Base-by-base conservation (phyloP, 1,140 invertebrate species). In the Trialeurodes vaporariorum region DNA sequence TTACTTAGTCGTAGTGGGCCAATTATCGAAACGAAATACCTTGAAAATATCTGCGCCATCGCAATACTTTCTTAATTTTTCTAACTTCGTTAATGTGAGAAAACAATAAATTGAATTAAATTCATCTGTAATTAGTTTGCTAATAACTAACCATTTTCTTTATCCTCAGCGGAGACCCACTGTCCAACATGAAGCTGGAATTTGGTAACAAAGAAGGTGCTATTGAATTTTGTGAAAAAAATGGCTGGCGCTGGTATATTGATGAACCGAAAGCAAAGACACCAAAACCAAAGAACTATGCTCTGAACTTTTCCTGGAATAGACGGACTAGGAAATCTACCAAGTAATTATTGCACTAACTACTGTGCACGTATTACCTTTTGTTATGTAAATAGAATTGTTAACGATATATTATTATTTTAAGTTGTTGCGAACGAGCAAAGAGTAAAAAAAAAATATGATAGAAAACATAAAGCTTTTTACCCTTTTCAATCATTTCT, bases 261-360 rank as follows among this genome's bases (percentile, higher is more conserved):
- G 89, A 93, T 74, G 82, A 85, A 65, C 84, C 84, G 25, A 83
- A 87, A 64, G 80, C 82, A 58, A 84, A 86, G 58, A 87, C 88
- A 73, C 83, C 85, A 27, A 91, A 86, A 71, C 84, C 86, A n/a
- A 96, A 98, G 76, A 90, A 85, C 59, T 99, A 98, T 78, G 94
- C 92, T 67, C 76, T 87, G 21, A 98, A 98, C 77, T 99, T 97
- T 79, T 85, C 94, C 1, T 99, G 97, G 97, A 92, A 97, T 75
- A 96, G 92, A 76, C 87, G 91, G 74, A 97, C 95, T 0, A 81
- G 97, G 75, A 87, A 92, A 22, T 91, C 93, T 2, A 98, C 96
- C 22, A 99, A 99, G 81, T 99, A 87, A 85, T n/a, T n/a, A 75
- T 63, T 61, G 5, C 5, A 49, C 5, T 5, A 49, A 17, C 5